phyloP scores from a whole-genome alignment of 2,113 vertebrate species.

The Formicarius rufipectus region DNA sequence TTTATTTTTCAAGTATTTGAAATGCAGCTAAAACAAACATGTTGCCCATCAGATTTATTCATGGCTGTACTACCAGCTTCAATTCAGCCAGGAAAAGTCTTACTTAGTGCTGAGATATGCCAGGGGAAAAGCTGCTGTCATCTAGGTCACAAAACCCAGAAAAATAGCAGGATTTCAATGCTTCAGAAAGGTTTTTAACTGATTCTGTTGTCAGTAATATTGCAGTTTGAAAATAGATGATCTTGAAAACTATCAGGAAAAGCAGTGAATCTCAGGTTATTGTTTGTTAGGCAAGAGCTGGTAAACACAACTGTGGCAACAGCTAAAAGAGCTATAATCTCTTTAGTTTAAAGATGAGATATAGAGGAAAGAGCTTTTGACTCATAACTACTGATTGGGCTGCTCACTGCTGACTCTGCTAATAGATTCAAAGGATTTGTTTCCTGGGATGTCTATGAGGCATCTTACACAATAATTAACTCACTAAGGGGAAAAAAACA shows the following conservation, averaged over 20 bases:
- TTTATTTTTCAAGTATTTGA: neutral
- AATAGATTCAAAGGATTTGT: neutral
- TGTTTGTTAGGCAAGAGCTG: neutral
- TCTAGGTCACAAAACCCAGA: neutral
- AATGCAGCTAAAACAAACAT: neutral
- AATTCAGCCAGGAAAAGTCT: neutral
- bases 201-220: neutral
- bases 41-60: neutral
- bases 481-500: neutral
- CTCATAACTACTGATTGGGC: neutral
- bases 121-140: neutral
- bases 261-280: neutral
- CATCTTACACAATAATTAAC: neutral
- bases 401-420: neutral
- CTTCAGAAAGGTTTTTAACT: neutral
- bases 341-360: neutral
- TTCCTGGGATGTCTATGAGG: neutral
- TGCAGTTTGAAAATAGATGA: neutral
- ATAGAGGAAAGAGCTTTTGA: neutral
- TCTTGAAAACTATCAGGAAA: neutral
- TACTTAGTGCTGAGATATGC: neutral
- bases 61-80: neutral
- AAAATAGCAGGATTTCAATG: neutral
- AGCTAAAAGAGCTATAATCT: neutral
- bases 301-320: neutral